A percentile compares a stretch with the other conserved stretches of the same genome.
phyloP scores from a whole-genome alignment of 2,888 invertebrate genomes.

The Drosophila prolongata region DNA sequence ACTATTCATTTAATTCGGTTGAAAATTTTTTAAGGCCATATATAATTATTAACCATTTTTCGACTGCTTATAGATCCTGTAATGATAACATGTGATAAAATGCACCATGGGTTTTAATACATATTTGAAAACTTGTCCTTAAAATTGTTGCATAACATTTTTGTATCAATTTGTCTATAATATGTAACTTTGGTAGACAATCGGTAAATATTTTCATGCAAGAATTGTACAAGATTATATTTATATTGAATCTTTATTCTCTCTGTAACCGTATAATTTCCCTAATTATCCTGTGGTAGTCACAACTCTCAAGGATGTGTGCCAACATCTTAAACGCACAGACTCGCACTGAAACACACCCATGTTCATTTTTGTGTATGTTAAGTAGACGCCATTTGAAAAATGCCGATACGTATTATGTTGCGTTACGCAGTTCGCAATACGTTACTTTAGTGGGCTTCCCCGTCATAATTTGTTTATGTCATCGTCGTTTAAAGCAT shows the following conservation, averaged over 20 bases:
- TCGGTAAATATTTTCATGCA: background rate
- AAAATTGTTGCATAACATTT: background rate
- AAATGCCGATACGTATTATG: slow-evolving; percentile 75
- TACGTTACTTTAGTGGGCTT: slow-evolving; percentile 67
- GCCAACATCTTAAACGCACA: slow-evolving; percentile 11
- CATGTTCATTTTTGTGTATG: slow-evolving; percentile 34
- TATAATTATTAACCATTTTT: background rate
- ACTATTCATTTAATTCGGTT: too few relatives aligned
- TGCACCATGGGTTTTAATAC: too few relatives aligned
- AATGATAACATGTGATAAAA: slow-evolving; percentile 18
- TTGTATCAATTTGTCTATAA: background rate
- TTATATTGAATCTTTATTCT: too few relatives aligned
- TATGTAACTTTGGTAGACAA: background rate
- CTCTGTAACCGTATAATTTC: background rate
- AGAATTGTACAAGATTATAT: too few relatives aligned
- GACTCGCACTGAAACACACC: slow-evolving; percentile 22
- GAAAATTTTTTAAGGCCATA: background rate
- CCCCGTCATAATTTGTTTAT: slow-evolving; percentile 45
- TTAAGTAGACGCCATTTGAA: slow-evolving; percentile 70
- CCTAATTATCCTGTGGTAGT: background rate
- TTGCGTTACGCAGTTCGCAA: slow-evolving; percentile 48
- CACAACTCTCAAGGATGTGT: slow-evolving; percentile 32
- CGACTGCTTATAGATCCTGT: background rate
- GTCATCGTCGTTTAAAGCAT: slow-evolving; percentile 59
- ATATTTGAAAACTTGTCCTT: background rate